Base-by-base conservation (phyloP, 2,113 vertebrate species). In the Arothron firmamentum region DNA sequence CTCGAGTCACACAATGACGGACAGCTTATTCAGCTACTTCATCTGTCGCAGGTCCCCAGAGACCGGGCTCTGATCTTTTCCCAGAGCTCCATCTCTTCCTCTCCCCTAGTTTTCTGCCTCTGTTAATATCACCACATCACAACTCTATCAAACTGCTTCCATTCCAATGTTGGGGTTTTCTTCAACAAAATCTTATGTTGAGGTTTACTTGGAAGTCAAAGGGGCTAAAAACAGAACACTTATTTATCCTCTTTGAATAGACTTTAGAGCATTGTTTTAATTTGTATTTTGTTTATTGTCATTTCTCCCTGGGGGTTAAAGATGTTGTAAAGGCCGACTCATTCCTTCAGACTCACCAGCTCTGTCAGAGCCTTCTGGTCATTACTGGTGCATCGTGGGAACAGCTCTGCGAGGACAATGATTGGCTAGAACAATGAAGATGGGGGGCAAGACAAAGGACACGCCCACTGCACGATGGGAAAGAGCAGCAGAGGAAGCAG, bases 11-110 rank as follows among this genome's bases (percentile, higher is more conserved):
- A 89, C 87, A 89, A 89, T 89, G 87, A 89, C 84, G 84, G 87
- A 89, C 85, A 89, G 85, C 87, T 89, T 87, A 89, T 89, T 89
- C 87, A 89, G 85, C 81, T 75, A 89, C 81, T 89, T 89, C 87
- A 89, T 89, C 87, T 89, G 87, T 84, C 51, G 82, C 77, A n/a
- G 53, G 74, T 87, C 86, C 85, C 86, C 65, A 75, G 88, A 86
- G 88, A 89, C 80, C 57, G 14, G 56, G 66, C 88, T 88, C 81
- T 85, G 84, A 87, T 89, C 87, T 86, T 87, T 89, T 89, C 85
- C 85, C 87, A 89, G 79, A 86, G 76, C 82, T 80, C 84, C 76
- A 79, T 81, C 72, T 79, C 74, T 61, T 65, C 70, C 61, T 72
- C 55, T 74, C 55, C 62, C 31, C 71, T 25, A 51, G 45, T 23